phyloP scores from a whole-genome alignment of 2,888 invertebrate species.

The Blomia tropicalis region DNA sequence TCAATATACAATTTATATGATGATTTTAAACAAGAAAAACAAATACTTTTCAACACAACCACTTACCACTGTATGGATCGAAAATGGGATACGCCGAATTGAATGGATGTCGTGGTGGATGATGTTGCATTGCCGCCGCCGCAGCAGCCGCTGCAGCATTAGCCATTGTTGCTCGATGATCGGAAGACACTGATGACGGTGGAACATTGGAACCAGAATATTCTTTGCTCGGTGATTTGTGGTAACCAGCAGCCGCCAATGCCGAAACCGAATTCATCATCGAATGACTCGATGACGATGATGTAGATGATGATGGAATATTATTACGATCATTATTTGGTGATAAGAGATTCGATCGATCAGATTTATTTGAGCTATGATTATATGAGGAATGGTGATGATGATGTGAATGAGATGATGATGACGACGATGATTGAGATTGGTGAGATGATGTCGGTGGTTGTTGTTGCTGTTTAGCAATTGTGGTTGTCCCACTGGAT shows the following conservation, averaged over 20 bases:
- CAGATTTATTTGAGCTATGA: neutral
- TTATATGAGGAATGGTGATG: neutral
- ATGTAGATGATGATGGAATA: neutral
- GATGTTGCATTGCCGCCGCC: slow-evolving; percentile 34
- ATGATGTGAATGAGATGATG: neutral
- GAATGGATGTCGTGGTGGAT: slow-evolving; percentile 10
- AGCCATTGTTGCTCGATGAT: slow-evolving; percentile 18
- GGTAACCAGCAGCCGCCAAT: neutral
- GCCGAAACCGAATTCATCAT: neutral
- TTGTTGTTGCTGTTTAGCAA: too few relatives aligned
- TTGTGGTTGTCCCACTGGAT: neutral
- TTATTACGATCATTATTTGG: neutral
- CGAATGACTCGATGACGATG: neutral
- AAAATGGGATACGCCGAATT: slow-evolving; percentile 79
- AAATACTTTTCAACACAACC: neutral
- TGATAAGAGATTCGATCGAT: neutral
- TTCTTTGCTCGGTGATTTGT: neutral
- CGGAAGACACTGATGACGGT: slow-evolving; percentile 10
- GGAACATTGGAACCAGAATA: neutral
- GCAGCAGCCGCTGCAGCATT: neutral
- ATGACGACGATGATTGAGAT: neutral
- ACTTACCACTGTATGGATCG: slow-evolving; percentile 31
- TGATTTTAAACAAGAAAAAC: neutral
- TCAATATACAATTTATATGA: neutral
- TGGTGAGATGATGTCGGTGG: too few relatives aligned